phyloP scores from a whole-genome alignment of 2,888 invertebrate species.

The Nasonovia ribisnigri region DNA sequence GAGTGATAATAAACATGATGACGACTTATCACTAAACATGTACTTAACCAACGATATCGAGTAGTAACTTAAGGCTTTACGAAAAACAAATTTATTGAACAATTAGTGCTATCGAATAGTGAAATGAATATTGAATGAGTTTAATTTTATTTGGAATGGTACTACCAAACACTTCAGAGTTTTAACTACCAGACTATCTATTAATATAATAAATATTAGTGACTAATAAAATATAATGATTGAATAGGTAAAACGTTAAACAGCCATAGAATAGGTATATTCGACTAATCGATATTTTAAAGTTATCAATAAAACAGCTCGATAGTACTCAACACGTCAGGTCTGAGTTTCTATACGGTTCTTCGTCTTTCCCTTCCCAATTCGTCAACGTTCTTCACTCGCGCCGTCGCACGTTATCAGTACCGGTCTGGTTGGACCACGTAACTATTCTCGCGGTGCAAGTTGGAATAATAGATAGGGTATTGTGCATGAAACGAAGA shows the following conservation, averaged over 20 bases:
- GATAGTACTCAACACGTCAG: neutral
- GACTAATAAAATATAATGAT: neutral
- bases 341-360: neutral
- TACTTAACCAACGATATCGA: neutral
- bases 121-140: neutral
- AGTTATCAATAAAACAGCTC: neutral
- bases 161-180: neutral
- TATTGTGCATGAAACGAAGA: neutral
- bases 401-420: neutral
- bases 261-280: neutral
- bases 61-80: no score
- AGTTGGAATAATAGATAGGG: neutral
- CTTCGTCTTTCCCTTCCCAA: neutral
- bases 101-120: neutral
- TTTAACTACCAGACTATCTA: neutral
- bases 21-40: neutral
- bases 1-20: neutral
- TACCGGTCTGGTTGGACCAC: slow-evolving; percentile 44
- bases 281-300: neutral
- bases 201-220: neutral
- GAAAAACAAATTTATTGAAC: no score
- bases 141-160: neutral
- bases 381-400: neutral
- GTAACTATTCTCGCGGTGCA: neutral
- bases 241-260: neutral